Percentiles rank a stretch among this genome's conserved stretches.
Evolutionary conservation across 2,888 invertebrate species (phyloP).

Genomic region (Galerucella pusilla): DNA sequence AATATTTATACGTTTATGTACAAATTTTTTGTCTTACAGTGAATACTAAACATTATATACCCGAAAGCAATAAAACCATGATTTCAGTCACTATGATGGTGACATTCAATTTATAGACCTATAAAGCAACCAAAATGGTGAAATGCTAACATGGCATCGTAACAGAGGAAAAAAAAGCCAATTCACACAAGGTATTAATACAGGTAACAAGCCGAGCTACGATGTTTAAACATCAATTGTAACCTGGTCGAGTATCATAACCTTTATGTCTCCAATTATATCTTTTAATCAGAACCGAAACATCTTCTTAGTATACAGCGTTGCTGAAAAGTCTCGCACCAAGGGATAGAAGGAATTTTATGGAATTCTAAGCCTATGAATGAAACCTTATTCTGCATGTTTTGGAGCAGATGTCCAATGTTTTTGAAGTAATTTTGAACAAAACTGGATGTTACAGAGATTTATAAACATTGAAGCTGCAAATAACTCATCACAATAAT

Average conservation of each 20-base stretch:
- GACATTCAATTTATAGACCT: slow-evolving; percentile 11
- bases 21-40: background rate
- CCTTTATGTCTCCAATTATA: slow-evolving; percentile 26
- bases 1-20: background rate
- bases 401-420: too few relatives aligned
- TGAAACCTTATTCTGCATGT: too few relatives aligned
- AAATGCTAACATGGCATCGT: slow-evolving; percentile 5
- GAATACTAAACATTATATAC: background rate
- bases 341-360: too few relatives aligned
- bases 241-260: slow-evolving; percentile 23
- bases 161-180: slow-evolving; percentile 4
- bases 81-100: background rate
- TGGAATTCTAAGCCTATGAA: too few relatives aligned
- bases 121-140: slow-evolving; percentile 21
- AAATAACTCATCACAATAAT: too few relatives aligned
- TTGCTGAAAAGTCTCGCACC: too few relatives aligned
- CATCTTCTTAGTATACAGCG: background rate
- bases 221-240: slow-evolving; percentile 20
- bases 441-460: too few relatives aligned
- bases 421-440: too few relatives aligned
- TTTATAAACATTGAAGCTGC: too few relatives aligned
- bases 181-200: slow-evolving; percentile 25
- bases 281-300: slow-evolving; percentile 2
- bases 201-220: slow-evolving; percentile 25
- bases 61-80: background rate